These are phyloP conservation scores for Ischnus inquisitorius DNA, from an alignment of 2,888 invertebrate species.

Conservation along the genomic window DNA sequence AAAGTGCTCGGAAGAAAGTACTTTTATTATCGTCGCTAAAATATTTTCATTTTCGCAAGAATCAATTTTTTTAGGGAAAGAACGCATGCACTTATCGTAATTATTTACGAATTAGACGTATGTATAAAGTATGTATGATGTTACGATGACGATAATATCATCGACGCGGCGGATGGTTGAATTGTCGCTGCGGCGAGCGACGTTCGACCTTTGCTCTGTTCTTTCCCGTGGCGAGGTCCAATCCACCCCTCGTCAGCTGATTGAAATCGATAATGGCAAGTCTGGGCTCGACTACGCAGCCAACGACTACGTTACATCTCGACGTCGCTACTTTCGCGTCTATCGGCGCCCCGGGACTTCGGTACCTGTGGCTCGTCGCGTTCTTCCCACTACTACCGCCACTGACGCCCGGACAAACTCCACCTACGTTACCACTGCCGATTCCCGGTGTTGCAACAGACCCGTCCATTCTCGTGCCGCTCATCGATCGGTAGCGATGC, in stretches of 20 bases:
- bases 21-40: too few species aligned
- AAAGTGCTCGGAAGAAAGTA: too few species aligned
- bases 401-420: slow-evolving; percentile 71
- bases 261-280: slow-evolving; percentile 91
- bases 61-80: too few species aligned
- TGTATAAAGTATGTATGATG: not conserved
- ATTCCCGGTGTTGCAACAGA: slow-evolving; percentile 70
- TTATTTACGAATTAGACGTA: not conserved
- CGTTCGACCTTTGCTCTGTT: slow-evolving; percentile 76
- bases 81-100: not conserved
- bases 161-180: slow-evolving; percentile 52
- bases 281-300: slow-evolving; percentile 86
- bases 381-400: slow-evolving; percentile 71
- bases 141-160: slow-evolving; percentile 20
- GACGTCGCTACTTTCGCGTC: slow-evolving; percentile 74
- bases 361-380: slow-evolving; percentile 81
- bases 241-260: slow-evolving; percentile 88
- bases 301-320: slow-evolving; percentile 74
- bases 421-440: slow-evolving; percentile 70
- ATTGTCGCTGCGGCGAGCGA: slow-evolving; percentile 64
- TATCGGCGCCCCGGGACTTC: slow-evolving; percentile 79
- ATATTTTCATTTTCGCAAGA: too few species aligned
- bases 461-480: slow-evolving; percentile 80
- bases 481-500: slow-evolving; percentile 82
- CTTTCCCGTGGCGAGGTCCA: slow-evolving; percentile 85